These are phyloP conservation scores for Dromococcyx pavoninus DNA, from an alignment of 2,797 vertebrate genomes.

Conservation along the genomic window DNA sequence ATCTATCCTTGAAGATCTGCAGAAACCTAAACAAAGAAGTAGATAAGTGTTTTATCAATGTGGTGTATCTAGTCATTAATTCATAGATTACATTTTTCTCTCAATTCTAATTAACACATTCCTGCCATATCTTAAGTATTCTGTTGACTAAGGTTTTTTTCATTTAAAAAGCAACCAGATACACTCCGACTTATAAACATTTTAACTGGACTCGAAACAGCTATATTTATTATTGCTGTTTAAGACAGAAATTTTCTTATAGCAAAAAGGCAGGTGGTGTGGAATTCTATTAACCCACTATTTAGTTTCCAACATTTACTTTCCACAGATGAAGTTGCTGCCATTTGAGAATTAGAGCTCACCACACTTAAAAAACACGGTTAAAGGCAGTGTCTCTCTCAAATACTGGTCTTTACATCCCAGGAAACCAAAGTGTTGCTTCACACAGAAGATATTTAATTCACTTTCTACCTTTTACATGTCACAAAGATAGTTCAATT, in stretches of 20 bases:
- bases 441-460: not conserved
- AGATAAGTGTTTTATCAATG: not conserved
- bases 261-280: not conserved
- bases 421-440: not conserved
- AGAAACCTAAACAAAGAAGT: conserved; percentile 19
- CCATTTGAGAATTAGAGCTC: not conserved
- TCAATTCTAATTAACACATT: not conserved
- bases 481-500: not conserved
- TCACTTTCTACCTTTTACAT: not conserved
- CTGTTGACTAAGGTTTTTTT: not conserved
- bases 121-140: not conserved
- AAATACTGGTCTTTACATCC: not conserved
- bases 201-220: not conserved
- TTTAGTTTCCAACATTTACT: not conserved
- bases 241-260: not conserved
- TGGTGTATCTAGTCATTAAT: not conserved
- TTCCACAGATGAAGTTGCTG: not conserved
- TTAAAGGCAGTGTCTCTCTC: not conserved
- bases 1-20: conserved; percentile 14
- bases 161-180: not conserved
- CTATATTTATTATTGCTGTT: not conserved
- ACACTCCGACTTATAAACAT: not conserved
- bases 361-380: not conserved
- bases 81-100: not conserved
- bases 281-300: not conserved